Conservation (phyloP, 2,797 vertebrate genomes). For the Argya squamiceps region DNA sequence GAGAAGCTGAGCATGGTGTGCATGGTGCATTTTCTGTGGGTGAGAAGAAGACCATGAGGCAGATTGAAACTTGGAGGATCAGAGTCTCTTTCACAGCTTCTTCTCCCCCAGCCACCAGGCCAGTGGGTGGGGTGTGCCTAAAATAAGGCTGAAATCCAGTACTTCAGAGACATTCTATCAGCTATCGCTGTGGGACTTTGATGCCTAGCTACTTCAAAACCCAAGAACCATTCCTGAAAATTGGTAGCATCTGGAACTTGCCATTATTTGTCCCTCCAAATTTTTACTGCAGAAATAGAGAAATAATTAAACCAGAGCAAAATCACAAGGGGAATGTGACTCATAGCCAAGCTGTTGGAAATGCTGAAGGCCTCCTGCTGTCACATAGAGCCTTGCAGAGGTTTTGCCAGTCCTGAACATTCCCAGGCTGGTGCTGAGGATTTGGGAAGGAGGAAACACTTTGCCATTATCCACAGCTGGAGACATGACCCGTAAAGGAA, state of each 20-base stretch:
- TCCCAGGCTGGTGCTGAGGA: not conserved
- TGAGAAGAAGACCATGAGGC: not conserved
- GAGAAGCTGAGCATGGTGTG: not conserved
- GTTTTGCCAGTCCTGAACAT: not conserved
- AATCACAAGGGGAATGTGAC: not conserved
- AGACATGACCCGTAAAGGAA: not conserved
- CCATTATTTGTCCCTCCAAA: not conserved
- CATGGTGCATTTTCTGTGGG: fast-evolving
- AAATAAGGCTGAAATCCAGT: not conserved
- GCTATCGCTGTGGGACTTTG: fast-evolving
- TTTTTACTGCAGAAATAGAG: not conserved
- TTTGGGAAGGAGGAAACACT: not conserved
- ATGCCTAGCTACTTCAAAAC: not conserved
- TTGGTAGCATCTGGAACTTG: not conserved
- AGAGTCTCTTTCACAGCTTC: not conserved
- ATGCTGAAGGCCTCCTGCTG: not conserved
- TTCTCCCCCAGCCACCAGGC: not conserved
- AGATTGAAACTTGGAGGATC: not conserved
- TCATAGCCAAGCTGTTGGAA: not conserved
- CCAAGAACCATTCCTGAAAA: not conserved
- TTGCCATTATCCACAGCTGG: not conserved
- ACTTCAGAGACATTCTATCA: not conserved
- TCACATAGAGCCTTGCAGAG: not conserved
- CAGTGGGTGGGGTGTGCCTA: not conserved
- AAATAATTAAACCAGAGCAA: not conserved